Base-by-base conservation (phyloP, 2,113 vertebrate species). In the Prinia subflava region DNA sequence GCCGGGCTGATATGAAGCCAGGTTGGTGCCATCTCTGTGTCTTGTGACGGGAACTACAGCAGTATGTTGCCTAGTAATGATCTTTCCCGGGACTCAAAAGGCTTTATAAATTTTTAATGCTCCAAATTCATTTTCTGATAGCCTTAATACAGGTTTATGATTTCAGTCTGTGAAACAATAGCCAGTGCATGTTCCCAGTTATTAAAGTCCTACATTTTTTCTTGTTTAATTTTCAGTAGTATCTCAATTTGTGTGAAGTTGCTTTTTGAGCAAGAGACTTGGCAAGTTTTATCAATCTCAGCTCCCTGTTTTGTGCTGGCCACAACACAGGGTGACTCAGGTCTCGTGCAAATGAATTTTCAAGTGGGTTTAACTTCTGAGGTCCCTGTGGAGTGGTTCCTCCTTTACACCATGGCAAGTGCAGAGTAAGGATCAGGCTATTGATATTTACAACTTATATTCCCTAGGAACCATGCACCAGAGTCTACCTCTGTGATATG, bases 81-180 rank as follows among this genome's bases (percentile, higher is more conserved):
- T 93, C 68, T 91, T 96, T 69, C 88, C 69, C 79, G 92, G 64
- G 90, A 88, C 71, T 90, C 71, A 46, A 83, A 89, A 91, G 53
- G 44, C 78, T 91, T 92, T 73, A 80, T 92, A 60, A 78, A 96
- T 94, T 95, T 95, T 91, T 97, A 88, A 96, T 91, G 92, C 64
- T 82, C 35, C 91, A 90, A 88, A 77, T 90, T 90, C 4, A 0
- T 80, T 80, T 94, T 91, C 93, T 92, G 83, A 76, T 94, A 80
- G 87, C 62, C 65, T 90, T 63, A 74, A 84, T 77, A 94, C 39
- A 80, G 57, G 91, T 89, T 83, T 92, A 52, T 6, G 0, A n/a
- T 86, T 94, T 68, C 76, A 87, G 16, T 47, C 62, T 62, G 53
- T 79, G 67, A 83, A 96, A 73, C 15, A 74, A 68, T 47, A 81